Base-by-base conservation (phyloP, 1,140 invertebrate genomes). In the Antheraea pernyi region DNA sequence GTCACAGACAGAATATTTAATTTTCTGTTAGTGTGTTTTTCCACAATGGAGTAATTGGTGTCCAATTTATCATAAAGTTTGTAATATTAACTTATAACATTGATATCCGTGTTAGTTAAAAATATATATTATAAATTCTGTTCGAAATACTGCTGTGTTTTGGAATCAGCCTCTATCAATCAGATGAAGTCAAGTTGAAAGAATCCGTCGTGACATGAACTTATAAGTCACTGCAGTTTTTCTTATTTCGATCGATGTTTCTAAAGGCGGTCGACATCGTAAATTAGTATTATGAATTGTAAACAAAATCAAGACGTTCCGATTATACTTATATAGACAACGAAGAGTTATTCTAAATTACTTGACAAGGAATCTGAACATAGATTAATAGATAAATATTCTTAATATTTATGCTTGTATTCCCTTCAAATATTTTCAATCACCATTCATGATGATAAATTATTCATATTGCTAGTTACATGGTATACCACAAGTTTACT, bases 201-300 rank as follows among this genome's bases (percentile, higher is more conserved):
- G 87, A 91, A 91, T 88, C 77, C 80, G 81, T 80, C 82, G 81
- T 81, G 86, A 91, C 84, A 89, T 88, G 77, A 86, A 89, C 86
- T 89, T 90, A 89, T 91, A 86, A 90, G 82, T 88, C 84, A 89
- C 76, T 78, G 72, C 69, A 66, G 48, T 60, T 61, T 68, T 65
- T 88, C 89, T 91, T 89, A 87, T 79, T 83, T 36, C 42, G 46
- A 19, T 63, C 70, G 72, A 71, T 73, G 78, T 30, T 30, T 30
- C 22, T 79, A 79, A 76, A 75, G 79, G 77, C 77, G 65, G 68
- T 46, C 64, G 66, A 53, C 11, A 53, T 65, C 64, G 64, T 67
- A 74, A 71, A 74, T 74, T 70, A 68, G 61, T 66, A 59, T 68
- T 68, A 59, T 48, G 62, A 74, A 16, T 16, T 37, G 10, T 10